Conservation (phyloP, 2,888 invertebrate species). For the Nomada fabriciana region DNA sequence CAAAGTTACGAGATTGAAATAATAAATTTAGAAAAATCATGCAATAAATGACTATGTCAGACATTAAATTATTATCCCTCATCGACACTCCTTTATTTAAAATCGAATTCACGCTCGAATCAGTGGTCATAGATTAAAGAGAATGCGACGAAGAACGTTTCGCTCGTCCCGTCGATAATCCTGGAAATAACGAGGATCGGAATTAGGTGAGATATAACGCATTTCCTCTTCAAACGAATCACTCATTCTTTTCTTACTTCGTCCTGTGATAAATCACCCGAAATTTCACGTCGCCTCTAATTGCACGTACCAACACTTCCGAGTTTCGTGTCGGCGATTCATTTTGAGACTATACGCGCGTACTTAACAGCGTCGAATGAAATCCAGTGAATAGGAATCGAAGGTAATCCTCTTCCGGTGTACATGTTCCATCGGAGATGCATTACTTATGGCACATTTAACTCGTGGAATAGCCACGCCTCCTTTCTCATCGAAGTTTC, state of each 20-base stretch:
- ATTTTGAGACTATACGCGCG: background rate
- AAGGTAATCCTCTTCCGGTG: constrained; percentile 60
- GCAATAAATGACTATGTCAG: no score
- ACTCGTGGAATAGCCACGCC: constrained; percentile 43
- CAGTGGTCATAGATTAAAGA: constrained; percentile 32
- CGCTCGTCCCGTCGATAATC: constrained; percentile 15
- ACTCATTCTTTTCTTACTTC: background rate
- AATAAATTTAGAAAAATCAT: no score
- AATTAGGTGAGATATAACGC: constrained; percentile 24
- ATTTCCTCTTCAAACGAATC: background rate
- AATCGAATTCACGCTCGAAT: constrained; percentile 19
- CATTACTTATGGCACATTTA: constrained; percentile 73
- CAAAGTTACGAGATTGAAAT: no score
- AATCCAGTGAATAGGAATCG: constrained; percentile 44
- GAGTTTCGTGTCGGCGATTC: background rate
- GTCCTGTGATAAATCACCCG: background rate
- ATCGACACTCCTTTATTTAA: no score
- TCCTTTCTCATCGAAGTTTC: constrained; percentile 49
- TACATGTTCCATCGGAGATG: constrained; percentile 63
- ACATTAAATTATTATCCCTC: background rate
- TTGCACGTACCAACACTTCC: background rate
- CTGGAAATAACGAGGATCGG: constrained; percentile 8
- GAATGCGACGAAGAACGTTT: constrained; percentile 36
- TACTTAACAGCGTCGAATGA: constrained; percentile 37
- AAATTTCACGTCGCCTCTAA: background rate